Base-by-base conservation (phyloP, 1,140 invertebrate genomes). In the Neodiprion fabricii region DNA sequence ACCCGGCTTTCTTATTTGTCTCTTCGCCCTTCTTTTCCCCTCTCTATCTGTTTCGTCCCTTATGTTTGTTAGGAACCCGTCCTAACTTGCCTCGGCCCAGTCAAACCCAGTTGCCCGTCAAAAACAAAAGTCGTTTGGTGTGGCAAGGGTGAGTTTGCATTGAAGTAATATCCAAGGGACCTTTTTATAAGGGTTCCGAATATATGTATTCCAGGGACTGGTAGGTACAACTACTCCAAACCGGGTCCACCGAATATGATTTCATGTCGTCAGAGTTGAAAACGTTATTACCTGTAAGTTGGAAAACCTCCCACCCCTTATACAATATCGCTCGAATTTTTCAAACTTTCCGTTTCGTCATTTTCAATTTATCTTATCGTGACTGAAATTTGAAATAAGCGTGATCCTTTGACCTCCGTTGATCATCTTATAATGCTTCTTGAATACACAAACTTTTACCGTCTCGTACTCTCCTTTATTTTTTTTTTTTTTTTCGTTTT, bases 91-190 rank as follows among this genome's bases (percentile, higher is more conserved):
- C 9, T 61, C 11, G 4, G n/a, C 53, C 53, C 53, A 61, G 53
- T 61, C 53, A 17, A 17, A 4, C 53, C 53, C 11, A 8, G 53
- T 61, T 17, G 53, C 5, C 53, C 53, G 53, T 61, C 53, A 61
- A 17, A 61, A 61, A 61, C 53, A 61, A 61, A 61, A 61, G 53
- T 61, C 53, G 53, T 61, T 61, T 9, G 3, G 53, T 61, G n/a
- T 61, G 53, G n/a, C 53, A 61, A 61, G 53, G 53, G 53, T 2
- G 5, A 40, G 53, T 61, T 61, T 61, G 53, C 53, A 61, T 61
- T 12, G 53, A 61, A 61, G 53, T 61, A 61, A 61, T 61, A 61
- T 61, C 53, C 53, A 61, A 61, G 11, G 53, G 53, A 61, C 53
- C n/a, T 17, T 61, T 61, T 5, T 61, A 61, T 61, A 61, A 61